Evolutionary conservation across 1,140 invertebrate species (phyloP), one percentile per base, ranked within the genome.

Genomic region (Zaprionus inermis): DNA sequence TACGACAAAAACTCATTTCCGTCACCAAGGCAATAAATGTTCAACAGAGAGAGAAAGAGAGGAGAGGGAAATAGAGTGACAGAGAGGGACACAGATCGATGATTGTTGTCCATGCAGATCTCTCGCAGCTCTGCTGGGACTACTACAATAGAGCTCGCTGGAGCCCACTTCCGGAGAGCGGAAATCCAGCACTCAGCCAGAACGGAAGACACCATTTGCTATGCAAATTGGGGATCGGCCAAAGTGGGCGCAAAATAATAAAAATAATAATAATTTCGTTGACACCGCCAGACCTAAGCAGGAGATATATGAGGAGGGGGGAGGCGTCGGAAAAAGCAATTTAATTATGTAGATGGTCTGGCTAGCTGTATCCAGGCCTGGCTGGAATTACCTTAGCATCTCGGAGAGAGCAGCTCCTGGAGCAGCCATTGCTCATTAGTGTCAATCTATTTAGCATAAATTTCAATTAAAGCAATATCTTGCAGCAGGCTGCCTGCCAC

Each of bases 371-470:
- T 51, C 54, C 28, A 32, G 28, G 32, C 34, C 24, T 57, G 63
- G 11, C 51, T 22, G 41, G 38, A 68, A 73, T 73, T 68, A 69
- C 71, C 65, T 49, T 11, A 16, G n/a, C 51, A 32, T 10, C 30
- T 32, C 30, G 30, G 51, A 2, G 30, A 10, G 20, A 41, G 32
- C 12, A 30, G 67, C 65, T 34, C 61, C 55, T 32, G 57, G 28
- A 76, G 76, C 78, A 81, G 84, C 84, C 77, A 89, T 80, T 72
- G 84, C 83, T 88, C 83, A 88, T 88, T 88, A 88, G 83, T 88
- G 83, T 88, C 83, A 88, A 88, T 88, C 83, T 88, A 88, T 89
- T 88, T 88, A 89, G 83, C 83, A 88, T 88, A 88, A 88, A 89
- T 88, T 88, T 88, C 83, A 88, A 88, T 88, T 88, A 89, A 88